phyloP scores from a whole-genome alignment of 2,888 invertebrate genomes.

The Heliconius ethilla region DNA sequence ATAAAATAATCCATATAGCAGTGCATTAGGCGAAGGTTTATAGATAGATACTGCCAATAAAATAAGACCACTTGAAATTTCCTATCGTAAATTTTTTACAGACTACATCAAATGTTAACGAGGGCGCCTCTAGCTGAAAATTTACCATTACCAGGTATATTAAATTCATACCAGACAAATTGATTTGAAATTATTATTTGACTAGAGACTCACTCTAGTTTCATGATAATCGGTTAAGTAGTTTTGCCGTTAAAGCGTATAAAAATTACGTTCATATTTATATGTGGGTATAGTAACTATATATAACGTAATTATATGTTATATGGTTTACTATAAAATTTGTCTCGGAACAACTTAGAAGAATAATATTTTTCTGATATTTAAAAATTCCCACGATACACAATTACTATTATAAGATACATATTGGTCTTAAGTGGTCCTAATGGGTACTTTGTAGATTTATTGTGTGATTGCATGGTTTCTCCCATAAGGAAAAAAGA shows the following conservation, averaged over 20 bases:
- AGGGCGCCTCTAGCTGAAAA: slow-evolving; percentile 41
- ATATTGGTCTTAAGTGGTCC: slow-evolving; percentile 15
- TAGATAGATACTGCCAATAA: slow-evolving; percentile 47
- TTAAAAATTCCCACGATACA: slow-evolving; percentile 3
- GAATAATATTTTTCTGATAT: slow-evolving; percentile 3
- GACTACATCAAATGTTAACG: slow-evolving; percentile 37
- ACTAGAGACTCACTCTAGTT: too few species aligned
- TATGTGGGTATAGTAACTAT: too few species aligned
- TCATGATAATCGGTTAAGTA: too few species aligned
- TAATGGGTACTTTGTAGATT: slow-evolving; percentile 30
- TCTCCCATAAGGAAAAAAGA: slow-evolving; percentile 20
- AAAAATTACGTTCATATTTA: too few species aligned
- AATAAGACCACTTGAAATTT: slow-evolving; percentile 50
- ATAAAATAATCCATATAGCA: too few species aligned
- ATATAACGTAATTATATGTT: too few species aligned
- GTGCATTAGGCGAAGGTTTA: slow-evolving; percentile 60
- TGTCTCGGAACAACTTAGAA: background rate
- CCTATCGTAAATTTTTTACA: slow-evolving; percentile 37
- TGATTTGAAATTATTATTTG: background rate
- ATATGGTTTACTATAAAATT: background rate
- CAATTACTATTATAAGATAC: slow-evolving; percentile 2
- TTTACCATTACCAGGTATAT: background rate
- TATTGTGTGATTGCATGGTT: slow-evolving; percentile 25
- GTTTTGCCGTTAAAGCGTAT: too few species aligned
- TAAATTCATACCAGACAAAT: background rate